Evolutionary conservation across 2,888 invertebrate species (phyloP).

Genomic region (Hemistola chrysoprasaria): DNA sequence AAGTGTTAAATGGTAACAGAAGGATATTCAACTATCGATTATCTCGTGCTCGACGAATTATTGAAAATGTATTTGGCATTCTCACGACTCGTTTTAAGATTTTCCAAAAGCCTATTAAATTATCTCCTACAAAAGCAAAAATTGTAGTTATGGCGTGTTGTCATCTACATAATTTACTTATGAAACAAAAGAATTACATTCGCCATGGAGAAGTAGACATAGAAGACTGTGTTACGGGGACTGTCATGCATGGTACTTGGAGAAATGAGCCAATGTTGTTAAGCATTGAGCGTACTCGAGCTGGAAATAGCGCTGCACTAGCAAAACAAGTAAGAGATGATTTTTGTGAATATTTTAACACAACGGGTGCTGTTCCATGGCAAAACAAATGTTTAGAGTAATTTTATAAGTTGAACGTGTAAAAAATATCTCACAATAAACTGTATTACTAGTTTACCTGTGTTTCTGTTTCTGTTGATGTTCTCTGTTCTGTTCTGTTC

Average conservation of each 20-base stretch:
- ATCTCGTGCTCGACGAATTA: conserved; percentile 17
- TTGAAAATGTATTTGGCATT: conserved; percentile 24
- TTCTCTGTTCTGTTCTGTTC: too few relatives aligned
- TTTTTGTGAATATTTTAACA: too few relatives aligned
- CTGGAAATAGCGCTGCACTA: conserved; percentile 14
- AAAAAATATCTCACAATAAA: conserved; percentile 17
- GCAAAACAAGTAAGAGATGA: conserved; percentile 15
- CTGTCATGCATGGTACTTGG: conserved; percentile 13
- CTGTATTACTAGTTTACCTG: conserved; percentile 17
- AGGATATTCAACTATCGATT: conserved; percentile 22
- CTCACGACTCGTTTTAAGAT: conserved; percentile 16
- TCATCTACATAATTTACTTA: conserved; percentile 19
- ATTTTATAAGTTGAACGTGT: too few relatives aligned
- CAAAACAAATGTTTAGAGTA: conserved; percentile 20
- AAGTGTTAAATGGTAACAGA: conserved; percentile 7
- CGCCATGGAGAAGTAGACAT: conserved; percentile 10
- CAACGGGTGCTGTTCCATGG: conserved; percentile 17
- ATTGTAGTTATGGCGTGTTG: conserved; percentile 12
- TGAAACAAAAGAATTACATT: conserved; percentile 14
- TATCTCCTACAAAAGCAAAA: conserved; percentile 10
- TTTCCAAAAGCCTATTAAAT: conserved; percentile 13
- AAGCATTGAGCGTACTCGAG: conserved; percentile 13
- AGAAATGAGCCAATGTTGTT: conserved; percentile 14
- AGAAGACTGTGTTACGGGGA: conserved; percentile 12
- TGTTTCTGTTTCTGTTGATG: conserved; percentile 16